Conservation (phyloP, 92 coral and sea anemone genomes). For the Epizoanthus ramosus region DNA sequence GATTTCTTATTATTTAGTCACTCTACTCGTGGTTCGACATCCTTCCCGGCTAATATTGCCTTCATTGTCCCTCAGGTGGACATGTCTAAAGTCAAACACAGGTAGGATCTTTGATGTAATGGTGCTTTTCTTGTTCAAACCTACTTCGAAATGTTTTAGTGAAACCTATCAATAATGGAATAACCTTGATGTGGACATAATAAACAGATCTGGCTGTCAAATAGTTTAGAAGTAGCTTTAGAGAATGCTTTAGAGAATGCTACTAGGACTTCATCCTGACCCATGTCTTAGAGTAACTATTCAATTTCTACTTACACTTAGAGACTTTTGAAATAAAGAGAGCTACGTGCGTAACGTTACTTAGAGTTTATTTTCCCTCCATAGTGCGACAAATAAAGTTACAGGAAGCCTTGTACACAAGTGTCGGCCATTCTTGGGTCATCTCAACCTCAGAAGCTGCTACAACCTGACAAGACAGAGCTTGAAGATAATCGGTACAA, state of each 20-base stretch:
- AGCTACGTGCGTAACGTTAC: not conserved
- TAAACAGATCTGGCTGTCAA: no score
- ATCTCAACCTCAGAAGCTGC: constrained; percentile 89
- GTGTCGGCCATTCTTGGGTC: constrained; percentile 96
- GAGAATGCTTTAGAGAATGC: no score
- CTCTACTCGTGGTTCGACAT: not conserved
- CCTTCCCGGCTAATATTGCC: not conserved
- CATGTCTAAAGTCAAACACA: constrained; percentile 86
- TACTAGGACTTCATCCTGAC: no score
- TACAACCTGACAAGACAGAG: constrained; percentile 81
- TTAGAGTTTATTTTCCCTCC: not conserved
- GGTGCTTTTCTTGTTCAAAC: no score
- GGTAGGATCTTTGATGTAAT: constrained; percentile 43
- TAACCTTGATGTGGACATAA: no score
- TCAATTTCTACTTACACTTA: no score
- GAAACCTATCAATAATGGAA: no score
- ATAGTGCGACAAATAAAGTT: constrained; percentile 87
- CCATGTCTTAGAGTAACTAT: no score
- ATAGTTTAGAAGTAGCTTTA: no score
- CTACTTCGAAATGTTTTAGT: no score
- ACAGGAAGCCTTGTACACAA: constrained; percentile 81
- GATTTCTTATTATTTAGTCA: not conserved
- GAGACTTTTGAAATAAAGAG: no score
- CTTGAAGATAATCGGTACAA: constrained; percentile 77
- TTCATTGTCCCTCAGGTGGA: constrained; percentile 63